Percentiles rank a stretch among this genome's conserved stretches.
These are phyloP conservation scores for Sebastiscus albofasciatus DNA, from an alignment of 2,797 vertebrate species.

Conservation along the genomic window DNA sequence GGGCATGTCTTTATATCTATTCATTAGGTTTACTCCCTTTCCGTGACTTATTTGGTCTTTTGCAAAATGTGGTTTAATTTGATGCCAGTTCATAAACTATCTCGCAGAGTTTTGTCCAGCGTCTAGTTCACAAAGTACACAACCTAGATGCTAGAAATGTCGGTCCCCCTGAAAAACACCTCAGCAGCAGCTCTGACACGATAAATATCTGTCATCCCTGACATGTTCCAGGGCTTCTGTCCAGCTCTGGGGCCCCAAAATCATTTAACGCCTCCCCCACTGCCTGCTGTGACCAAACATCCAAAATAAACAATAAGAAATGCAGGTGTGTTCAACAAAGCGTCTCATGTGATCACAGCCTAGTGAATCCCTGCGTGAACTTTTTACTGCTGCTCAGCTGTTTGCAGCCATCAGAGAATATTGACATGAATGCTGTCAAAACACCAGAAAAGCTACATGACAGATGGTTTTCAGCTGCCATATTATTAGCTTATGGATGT, in stretches of 20 bases:
- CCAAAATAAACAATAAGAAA: constrained; percentile 50
- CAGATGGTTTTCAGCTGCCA: constrained; percentile 53
- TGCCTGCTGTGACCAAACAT: constrained; percentile 37
- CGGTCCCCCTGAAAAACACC: neutral
- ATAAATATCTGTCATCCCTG: constrained; percentile 25
- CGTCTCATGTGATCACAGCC: constrained; percentile 22
- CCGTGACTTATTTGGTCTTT: neutral
- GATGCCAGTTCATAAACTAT: too few relatives aligned
- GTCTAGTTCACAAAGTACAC: neutral
- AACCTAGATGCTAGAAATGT: too few relatives aligned
- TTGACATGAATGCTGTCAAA: constrained; percentile 35
- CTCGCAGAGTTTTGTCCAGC: neutral
- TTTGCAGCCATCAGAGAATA: constrained; percentile 25
- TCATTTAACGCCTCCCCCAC: constrained; percentile 20
- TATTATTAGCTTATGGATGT: constrained; percentile 25
- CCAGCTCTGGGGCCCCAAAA: constrained; percentile 25
- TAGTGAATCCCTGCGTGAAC: constrained; percentile 34
- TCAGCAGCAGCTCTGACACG: neutral
- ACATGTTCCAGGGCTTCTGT: constrained; percentile 28
- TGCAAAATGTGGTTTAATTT: accelerated
- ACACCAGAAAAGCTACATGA: constrained; percentile 23
- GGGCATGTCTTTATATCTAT: neutral
- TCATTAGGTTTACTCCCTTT: neutral
- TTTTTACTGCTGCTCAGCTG: constrained; percentile 9
- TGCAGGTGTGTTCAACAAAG: constrained; percentile 58